Percentiles rank a stretch among this genome's conserved stretches.
phyloP scores from a whole-genome alignment of 2,888 invertebrate genomes.

The Notodonta dromedarius region DNA sequence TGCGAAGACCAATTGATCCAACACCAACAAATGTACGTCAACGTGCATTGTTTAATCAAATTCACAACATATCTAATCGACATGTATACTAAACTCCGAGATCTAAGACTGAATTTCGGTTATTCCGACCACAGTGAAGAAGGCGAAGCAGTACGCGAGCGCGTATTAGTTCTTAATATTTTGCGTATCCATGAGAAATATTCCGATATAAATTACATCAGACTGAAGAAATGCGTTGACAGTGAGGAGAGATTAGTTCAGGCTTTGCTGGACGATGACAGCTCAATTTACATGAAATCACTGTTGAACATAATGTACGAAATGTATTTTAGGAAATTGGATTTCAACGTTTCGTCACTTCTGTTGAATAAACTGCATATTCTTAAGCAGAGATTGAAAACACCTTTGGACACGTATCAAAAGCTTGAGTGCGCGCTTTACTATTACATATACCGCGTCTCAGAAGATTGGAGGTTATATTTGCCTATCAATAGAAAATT shows the following conservation, averaged over 20 bases:
- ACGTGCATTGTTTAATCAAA: constrained; percentile 8
- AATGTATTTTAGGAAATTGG: constrained; percentile 25
- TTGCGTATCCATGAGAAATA: constrained; percentile 14
- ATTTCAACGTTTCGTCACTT: constrained; percentile 20
- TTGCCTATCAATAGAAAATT: constrained; percentile 10
- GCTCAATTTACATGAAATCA: background rate
- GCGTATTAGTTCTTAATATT: constrained; percentile 3
- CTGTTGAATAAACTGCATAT: constrained; percentile 21
- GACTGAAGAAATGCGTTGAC: background rate
- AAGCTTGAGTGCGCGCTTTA: constrained; percentile 24
- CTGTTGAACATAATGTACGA: constrained; percentile 6
- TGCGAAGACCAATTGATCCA: background rate
- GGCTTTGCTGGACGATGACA: background rate
- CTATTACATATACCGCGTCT: constrained; percentile 22
- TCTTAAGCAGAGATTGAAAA: constrained; percentile 14
- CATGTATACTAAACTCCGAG: constrained; percentile 6
- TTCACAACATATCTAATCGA: constrained; percentile 19
- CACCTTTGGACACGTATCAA: constrained; percentile 13
- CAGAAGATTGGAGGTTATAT: constrained; percentile 26
- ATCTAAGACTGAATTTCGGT: background rate
- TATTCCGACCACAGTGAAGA: background rate
- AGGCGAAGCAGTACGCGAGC: background rate
- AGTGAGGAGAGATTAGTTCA: background rate
- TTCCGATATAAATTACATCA: constrained; percentile 8
- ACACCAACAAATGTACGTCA: background rate